Base-by-base conservation (phyloP, 2,888 invertebrate species). In the Atrina japonica region DNA sequence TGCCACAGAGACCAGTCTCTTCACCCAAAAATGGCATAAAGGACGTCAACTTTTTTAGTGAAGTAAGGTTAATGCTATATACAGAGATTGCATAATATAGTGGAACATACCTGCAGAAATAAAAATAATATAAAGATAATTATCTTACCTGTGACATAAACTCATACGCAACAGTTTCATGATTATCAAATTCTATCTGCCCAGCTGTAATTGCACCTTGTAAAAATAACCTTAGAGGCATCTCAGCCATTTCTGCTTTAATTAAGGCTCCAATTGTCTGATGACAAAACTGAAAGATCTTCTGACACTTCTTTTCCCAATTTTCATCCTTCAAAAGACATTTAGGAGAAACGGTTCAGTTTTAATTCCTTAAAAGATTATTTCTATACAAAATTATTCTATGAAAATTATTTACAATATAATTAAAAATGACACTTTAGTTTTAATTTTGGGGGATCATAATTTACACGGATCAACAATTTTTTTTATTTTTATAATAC, bases 261-360 rank as follows among this genome's bases (percentile, higher is more conserved):
- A 97, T 96, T 60, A 99, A 92, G 70, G 96, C 96, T 27, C 95
- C 95, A 85, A 99, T 97, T 0, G 98, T 98, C 85, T 96, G 95
- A 90, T 98, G 98, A 88, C 97, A 98, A 90, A 98, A 99, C 91
- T 98, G 97, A 92, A 99, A 97, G 79, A 99, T 97, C 91, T 98
- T 99, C 90, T 96, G 96, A 86, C 98, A 97, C 89, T 99, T 99
- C 91, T 97, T 98, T 91, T 98, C 96, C 98, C 99, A 99, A 92
- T 97, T 96, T 65, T 96, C 96, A 89, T 99, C 98, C 94, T 95
- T 73, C 11, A 61, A 64, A 16, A 35, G 59, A 60, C 7, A 63
- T 35, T 66, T 35, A 55, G 0, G 27, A 27, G 16, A 9, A 21
- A n/a, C 29, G 18, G 29, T 27, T 18, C 0, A 29, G 2, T 27